Conservation (phyloP, 2,113 vertebrate species). For the Cephalopterus ornatus region DNA sequence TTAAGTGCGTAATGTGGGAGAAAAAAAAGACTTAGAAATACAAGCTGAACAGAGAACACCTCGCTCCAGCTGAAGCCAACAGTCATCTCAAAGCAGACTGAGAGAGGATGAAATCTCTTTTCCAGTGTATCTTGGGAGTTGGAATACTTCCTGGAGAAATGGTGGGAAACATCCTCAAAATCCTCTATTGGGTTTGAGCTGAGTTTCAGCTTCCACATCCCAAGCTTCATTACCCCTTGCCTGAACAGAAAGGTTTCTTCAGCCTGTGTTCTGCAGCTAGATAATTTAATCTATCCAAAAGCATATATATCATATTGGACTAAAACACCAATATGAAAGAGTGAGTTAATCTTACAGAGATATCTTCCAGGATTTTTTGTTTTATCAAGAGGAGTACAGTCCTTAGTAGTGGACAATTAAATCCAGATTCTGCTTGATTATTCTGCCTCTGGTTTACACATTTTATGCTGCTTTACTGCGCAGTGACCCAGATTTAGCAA, state of each 20-base stretch:
- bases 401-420: background rate
- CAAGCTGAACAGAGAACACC: background rate
- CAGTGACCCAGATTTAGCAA: conserved; percentile 3
- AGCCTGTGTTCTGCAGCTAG: background rate
- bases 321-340: background rate
- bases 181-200: accelerated
- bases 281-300: background rate
- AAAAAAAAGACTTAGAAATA: background rate
- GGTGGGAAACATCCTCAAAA: background rate
- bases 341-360: background rate
- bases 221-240: background rate
- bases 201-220: background rate
- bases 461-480: conserved; percentile 18
- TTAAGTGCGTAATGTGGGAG: background rate
- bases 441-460: background rate
- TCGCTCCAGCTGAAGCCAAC: background rate
- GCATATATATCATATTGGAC: background rate
- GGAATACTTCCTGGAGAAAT: background rate
- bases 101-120: background rate
- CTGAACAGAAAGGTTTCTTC: background rate
- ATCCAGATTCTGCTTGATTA: background rate
- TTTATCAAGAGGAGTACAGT: background rate
- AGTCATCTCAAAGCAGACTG: background rate
- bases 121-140: background rate
- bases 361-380: background rate